A percentile compares a stretch with the other conserved stretches of the same genome.
phyloP scores from a whole-genome alignment of 2,888 invertebrate genomes.

The Lepidonotus clava region DNA sequence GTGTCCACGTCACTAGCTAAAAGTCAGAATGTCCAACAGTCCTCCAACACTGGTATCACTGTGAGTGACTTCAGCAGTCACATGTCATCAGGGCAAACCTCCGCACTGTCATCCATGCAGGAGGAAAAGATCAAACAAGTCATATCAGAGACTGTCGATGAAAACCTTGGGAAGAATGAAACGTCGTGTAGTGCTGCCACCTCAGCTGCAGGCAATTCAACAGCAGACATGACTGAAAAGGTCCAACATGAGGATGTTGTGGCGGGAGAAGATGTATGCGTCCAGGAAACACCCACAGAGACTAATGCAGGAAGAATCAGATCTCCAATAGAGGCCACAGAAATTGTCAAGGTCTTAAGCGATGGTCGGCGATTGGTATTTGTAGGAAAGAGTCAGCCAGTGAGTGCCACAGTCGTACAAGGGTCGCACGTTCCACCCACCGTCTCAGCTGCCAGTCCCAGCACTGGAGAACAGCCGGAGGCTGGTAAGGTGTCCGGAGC shows the following conservation, averaged over 20 bases:
- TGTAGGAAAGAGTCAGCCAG: conserved; percentile 15
- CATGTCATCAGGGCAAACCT: neutral
- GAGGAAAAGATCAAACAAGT: conserved; percentile 10
- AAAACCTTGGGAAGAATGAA: neutral
- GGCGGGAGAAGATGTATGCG: neutral
- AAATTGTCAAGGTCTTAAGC: neutral
- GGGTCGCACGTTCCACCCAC: neutral
- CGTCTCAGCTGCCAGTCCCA: neutral
- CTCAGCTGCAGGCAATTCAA: neutral
- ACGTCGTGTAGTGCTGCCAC: neutral
- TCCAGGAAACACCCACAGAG: neutral
- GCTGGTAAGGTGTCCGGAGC: neutral
- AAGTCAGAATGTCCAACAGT: neutral
- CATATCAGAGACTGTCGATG: neutral
- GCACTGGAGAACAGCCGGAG: neutral
- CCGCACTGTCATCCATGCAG: neutral
- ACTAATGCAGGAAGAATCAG: neutral
- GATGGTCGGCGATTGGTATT: neutral
- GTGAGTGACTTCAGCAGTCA: conserved; percentile 3
- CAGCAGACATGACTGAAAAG: neutral
- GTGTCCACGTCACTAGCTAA: neutral
- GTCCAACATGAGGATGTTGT: neutral
- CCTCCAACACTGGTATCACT: neutral
- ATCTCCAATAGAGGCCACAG: neutral
- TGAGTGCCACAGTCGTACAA: neutral